Percentiles rank a stretch among this genome's conserved stretches.
These are phyloP conservation scores for Cebidichthys violaceus DNA, from an alignment of 2,113 vertebrate species.

Conservation along the genomic window DNA sequence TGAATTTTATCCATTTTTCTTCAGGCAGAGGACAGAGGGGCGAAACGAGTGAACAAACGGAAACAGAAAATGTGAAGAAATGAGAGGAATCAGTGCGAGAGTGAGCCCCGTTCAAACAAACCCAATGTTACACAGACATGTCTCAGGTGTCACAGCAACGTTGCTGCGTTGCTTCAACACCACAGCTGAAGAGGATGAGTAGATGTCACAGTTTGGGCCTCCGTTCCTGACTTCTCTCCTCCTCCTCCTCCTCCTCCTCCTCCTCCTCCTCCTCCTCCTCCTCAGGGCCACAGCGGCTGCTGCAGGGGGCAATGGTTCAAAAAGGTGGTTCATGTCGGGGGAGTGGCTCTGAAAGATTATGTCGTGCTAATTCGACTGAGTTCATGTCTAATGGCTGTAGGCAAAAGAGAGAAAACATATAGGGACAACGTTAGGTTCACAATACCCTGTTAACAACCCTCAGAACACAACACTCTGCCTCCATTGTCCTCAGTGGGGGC, in stretches of 20 bases:
- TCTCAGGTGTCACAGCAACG: slow-evolving; percentile 60
- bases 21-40: slow-evolving; percentile 85
- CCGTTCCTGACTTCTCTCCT: slow-evolving; percentile 53
- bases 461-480: neutral
- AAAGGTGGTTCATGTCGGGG: slow-evolving; percentile 57
- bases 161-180: slow-evolving; percentile 74
- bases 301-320: slow-evolving; percentile 65
- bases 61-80: slow-evolving; percentile 78
- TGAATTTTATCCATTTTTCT: slow-evolving; percentile 73
- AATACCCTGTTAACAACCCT: neutral
- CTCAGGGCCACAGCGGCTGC: slow-evolving; percentile 74
- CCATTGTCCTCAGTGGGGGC: neutral
- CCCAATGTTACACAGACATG: slow-evolving; percentile 68
- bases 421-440: slow-evolving; percentile 7
- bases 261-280: slow-evolving; percentile 58
- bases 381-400: slow-evolving; percentile 97
- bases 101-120: slow-evolving; percentile 74
- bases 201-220: slow-evolving; percentile 78
- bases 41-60: slow-evolving; percentile 83
- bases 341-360: slow-evolving; percentile 81
- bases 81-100: slow-evolving; percentile 75
- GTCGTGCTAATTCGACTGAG: slow-evolving; percentile 97
- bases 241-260: slow-evolving; percentile 56
- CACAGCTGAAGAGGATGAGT: slow-evolving; percentile 68
- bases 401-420: neutral